phyloP scores from a whole-genome alignment of 2,113 vertebrate genomes.

The Syngnathus scovelli region DNA sequence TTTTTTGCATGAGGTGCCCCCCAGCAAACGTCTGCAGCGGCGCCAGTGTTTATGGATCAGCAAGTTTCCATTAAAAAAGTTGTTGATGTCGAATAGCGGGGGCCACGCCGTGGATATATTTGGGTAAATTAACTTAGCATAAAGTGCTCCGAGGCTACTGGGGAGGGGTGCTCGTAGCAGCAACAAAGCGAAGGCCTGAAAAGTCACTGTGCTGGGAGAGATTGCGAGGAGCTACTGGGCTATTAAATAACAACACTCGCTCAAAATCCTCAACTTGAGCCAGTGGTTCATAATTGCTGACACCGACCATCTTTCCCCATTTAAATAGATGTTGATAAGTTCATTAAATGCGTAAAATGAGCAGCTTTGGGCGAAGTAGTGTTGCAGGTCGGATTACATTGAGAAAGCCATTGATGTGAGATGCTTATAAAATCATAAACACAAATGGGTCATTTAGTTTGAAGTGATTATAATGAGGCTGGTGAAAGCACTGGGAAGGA shows the following conservation, averaged over 20 bases:
- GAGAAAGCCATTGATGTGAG: conserved; percentile 76
- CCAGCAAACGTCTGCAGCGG: conserved; percentile 80
- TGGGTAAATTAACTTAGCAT: conserved; percentile 81
- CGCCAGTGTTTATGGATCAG: conserved; percentile 87
- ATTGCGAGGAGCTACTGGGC: background rate
- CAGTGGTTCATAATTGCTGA: conserved; percentile 35
- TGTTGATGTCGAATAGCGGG: conserved; percentile 72
- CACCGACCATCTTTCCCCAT: conserved; percentile 5
- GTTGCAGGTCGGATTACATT: conserved; percentile 60
- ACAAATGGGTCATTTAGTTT: conserved; percentile 74
- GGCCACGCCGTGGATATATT: conserved; percentile 70
- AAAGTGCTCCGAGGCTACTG: conserved; percentile 64
- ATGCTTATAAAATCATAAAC: conserved; percentile 80
- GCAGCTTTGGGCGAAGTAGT: conserved; percentile 65
- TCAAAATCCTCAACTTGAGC: background rate
- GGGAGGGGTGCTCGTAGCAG: background rate
- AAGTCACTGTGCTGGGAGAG: conserved; percentile 43
- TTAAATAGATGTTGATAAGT: conserved; percentile 6
- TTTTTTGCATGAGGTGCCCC: conserved; percentile 84
- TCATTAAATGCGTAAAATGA: conserved; percentile 38
- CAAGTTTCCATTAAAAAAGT: conserved; percentile 93
- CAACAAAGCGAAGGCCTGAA: conserved; percentile 41
- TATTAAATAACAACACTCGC: background rate
- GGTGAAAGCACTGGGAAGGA: conserved; percentile 23
- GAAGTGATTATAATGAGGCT: conserved; percentile 41